These are phyloP conservation scores for Microctonus hyperodae DNA, from an alignment of 2,888 invertebrate genomes.

Conservation along the genomic window DNA sequence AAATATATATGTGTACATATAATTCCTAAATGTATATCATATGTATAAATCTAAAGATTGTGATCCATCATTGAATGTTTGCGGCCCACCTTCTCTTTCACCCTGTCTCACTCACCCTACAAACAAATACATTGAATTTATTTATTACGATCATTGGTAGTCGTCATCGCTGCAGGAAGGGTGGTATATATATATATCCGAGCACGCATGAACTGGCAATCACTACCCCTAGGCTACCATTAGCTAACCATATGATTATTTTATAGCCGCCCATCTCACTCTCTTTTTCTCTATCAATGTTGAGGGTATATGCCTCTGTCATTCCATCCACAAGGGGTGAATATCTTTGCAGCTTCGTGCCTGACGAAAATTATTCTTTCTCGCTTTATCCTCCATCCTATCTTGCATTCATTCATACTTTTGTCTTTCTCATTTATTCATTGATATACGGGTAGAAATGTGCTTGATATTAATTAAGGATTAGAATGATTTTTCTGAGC, in stretches of 20 bases:
- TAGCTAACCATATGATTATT: constrained; percentile 64
- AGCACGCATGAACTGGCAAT: constrained; percentile 53
- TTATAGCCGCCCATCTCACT: constrained; percentile 52
- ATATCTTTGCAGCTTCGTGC: constrained; percentile 48
- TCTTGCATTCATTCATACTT: neutral
- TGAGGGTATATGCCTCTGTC: constrained; percentile 18
- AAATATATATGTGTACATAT: neutral
- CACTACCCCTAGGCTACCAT: constrained; percentile 57
- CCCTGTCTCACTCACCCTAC: neutral
- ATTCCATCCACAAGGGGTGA: constrained; percentile 44
- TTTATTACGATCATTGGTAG: constrained; percentile 56
- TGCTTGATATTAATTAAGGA: too few species aligned
- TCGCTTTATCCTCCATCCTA: constrained; percentile 6
- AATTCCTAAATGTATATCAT: neutral
- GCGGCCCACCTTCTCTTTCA: constrained; percentile 44
- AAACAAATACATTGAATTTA: constrained; percentile 62
- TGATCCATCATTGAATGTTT: constrained; percentile 63
- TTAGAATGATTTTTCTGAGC: too few species aligned
- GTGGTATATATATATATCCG: constrained; percentile 31
- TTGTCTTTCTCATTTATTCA: neutral
- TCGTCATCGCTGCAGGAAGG: constrained; percentile 20
- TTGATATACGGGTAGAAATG: too few species aligned
- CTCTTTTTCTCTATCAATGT: constrained; percentile 27
- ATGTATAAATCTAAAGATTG: constrained; percentile 46
- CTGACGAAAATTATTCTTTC: constrained; percentile 4